Base-by-base conservation (phyloP, 2,113 vertebrate species). In the Typhlomys cinereus region DNA sequence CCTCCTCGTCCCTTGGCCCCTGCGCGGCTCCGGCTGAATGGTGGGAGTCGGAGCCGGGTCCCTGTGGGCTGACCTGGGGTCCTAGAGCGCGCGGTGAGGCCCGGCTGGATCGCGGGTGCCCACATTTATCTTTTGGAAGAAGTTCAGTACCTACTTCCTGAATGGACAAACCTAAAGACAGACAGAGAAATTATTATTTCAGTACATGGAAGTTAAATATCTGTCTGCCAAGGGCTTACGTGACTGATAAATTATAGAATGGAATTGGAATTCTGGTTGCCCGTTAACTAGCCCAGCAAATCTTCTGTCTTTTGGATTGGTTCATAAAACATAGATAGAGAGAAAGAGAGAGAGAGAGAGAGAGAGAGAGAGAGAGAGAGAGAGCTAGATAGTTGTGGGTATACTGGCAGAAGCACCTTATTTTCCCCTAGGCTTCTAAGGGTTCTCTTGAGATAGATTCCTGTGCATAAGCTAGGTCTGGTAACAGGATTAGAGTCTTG, bases 41-140 rank as follows among this genome's bases (percentile, higher is more conserved):
- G n/a, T n/a, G n/a, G n/a, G n/a, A n/a, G n/a, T n/a, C n/a, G n/a
- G n/a, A n/a, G n/a, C n/a, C n/a, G n/a, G n/a, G n/a, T n/a, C n/a
- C n/a, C n/a, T n/a, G n/a, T n/a, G n/a, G n/a, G n/a, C n/a, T n/a
- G n/a, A n/a, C n/a, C n/a, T n/a, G n/a, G n/a, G n/a, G n/a, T n/a
- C n/a, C n/a, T n/a, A n/a, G n/a, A n/a, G n/a, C n/a, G n/a, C n/a
- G n/a, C n/a, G n/a, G n/a, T n/a, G n/a, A n/a, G n/a, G n/a, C n/a
- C n/a, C n/a, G n/a, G n/a, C n/a, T n/a, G n/a, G n/a, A n/a, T n/a
- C n/a, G n/a, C n/a, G n/a, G n/a, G n/a, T n/a, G n/a, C n/a, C n/a
- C n/a, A n/a, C 31, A 88, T 95, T 81, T 93, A 39, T 93, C 71
- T 91, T 94, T 88, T 76, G 39, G 66, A 91, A 94, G 82, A 80